These are phyloP conservation scores for Prietella phreatophila DNA, from an alignment of 2,113 vertebrate species.

Conservation along the genomic window DNA sequence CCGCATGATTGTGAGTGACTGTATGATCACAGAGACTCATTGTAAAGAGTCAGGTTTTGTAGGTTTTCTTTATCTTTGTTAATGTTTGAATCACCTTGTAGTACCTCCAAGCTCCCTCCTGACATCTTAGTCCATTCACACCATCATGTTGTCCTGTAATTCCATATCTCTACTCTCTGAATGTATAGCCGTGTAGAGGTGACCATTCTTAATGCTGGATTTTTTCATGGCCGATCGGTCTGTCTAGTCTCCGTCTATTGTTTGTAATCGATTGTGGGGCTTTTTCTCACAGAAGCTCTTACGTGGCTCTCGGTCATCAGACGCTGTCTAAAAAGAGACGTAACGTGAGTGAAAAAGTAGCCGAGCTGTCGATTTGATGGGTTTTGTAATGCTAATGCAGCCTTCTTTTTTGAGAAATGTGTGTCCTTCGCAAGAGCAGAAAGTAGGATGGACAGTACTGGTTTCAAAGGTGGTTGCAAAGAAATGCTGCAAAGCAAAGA, in stretches of 20 bases:
- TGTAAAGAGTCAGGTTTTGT: not conserved
- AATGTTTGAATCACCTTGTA: not conserved
- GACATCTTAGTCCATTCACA: not conserved
- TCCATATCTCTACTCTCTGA: not conserved
- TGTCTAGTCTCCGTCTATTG: not conserved
- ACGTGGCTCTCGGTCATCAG: not conserved
- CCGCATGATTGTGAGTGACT: not conserved
- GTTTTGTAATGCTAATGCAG: not conserved
- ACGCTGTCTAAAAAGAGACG: not conserved
- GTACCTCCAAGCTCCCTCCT: not conserved
- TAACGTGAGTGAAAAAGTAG: not conserved
- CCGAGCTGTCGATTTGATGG: not conserved
- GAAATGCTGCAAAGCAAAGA: not conserved
- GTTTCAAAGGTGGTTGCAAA: not conserved
- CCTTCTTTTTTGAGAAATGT: not conserved
- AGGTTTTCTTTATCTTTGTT: not conserved
- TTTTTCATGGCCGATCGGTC: not conserved
- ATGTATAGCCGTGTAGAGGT: not conserved
- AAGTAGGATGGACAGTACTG: not conserved
- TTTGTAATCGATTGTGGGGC: constrained; percentile 16
- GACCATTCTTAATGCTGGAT: not conserved
- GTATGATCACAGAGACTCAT: not conserved
- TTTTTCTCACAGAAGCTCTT: not conserved
- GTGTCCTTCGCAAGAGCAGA: not conserved
- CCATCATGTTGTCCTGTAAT: not conserved